These are phyloP conservation scores for Achatina immaculata DNA, from an alignment of 1,140 invertebrate species.

Conservation along the genomic window DNA sequence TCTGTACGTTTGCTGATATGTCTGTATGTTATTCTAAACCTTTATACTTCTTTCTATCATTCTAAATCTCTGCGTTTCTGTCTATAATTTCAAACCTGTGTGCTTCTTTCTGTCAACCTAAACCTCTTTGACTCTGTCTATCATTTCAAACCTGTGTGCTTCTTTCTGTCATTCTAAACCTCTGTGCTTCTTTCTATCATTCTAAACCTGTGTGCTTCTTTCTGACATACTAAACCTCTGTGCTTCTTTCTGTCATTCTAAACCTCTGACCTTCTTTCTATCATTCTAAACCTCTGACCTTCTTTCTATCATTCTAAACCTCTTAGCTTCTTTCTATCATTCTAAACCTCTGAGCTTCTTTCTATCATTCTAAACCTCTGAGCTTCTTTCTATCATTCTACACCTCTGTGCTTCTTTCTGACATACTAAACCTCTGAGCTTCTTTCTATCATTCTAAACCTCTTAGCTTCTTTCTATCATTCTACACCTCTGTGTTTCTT, in stretches of 20 bases:
- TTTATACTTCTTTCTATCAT: no score
- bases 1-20: no score
- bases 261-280: background rate
- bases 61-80: no score
- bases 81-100: no score
- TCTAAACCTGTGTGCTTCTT: no score
- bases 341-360: background rate
- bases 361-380: background rate
- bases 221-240: no score
- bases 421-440: background rate
- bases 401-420: background rate
- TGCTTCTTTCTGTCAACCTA: no score
- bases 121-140: no score
- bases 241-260: background rate
- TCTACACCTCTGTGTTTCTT: background rate
- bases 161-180: no score
- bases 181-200: no score
- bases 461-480: background rate
- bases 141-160: no score
- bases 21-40: no score
- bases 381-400: background rate
- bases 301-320: background rate
- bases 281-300: background rate
- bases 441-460: background rate
- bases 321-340: background rate